phyloP scores from a whole-genome alignment of 2,113 vertebrate genomes.

The Bothrops jararaca region DNA sequence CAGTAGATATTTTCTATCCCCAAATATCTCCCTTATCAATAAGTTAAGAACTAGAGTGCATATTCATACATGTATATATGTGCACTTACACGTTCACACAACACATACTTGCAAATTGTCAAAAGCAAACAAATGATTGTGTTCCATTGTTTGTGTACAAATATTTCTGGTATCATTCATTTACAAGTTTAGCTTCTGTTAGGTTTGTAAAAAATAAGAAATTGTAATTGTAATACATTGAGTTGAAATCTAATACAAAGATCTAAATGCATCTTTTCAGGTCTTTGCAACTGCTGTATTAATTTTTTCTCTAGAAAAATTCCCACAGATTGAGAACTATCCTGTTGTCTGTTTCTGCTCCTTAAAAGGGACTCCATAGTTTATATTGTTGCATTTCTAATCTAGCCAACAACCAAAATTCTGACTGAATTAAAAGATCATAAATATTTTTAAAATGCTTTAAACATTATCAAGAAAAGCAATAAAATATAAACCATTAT shows the following conservation, averaged over 20 bases:
- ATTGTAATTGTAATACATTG: constrained; percentile 5
- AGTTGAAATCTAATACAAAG: background rate
- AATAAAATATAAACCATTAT: background rate
- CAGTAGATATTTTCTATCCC: background rate
- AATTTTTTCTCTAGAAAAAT: background rate
- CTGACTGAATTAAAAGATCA: background rate
- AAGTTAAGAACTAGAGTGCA: background rate
- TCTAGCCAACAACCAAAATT: background rate
- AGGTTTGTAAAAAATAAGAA: background rate
- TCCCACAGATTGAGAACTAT: background rate
- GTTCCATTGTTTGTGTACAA: background rate
- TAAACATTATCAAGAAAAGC: background rate
- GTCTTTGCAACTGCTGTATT: background rate
- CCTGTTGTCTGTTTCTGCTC: background rate
- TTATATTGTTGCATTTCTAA: background rate
- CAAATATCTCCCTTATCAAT: constrained; percentile 36
- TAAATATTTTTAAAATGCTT: background rate
- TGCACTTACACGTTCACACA: background rate
- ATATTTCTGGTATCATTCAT: fast-evolving
- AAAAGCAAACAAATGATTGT: background rate
- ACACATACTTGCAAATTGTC: background rate
- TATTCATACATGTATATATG: background rate
- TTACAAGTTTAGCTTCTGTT: background rate
- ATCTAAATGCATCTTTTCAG: background rate
- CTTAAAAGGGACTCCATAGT: background rate